Evolutionary conservation across 2,888 invertebrate species (phyloP).

Genomic region (Diarsia brunnea): DNA sequence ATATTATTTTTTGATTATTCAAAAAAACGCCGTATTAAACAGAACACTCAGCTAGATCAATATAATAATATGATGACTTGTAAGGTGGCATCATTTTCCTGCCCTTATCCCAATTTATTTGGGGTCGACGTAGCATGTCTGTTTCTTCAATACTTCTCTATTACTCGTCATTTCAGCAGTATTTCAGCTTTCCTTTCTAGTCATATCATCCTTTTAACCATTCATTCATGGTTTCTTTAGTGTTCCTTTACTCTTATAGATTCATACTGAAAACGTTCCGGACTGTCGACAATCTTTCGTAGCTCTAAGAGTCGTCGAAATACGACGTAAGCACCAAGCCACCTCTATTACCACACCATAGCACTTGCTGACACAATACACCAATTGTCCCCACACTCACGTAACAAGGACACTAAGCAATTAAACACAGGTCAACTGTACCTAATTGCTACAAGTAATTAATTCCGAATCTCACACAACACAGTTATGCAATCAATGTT

Average conservation of each 20-base stretch:
- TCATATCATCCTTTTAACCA: too few species aligned
- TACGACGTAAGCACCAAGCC: neutral
- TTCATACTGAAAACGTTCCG: too few species aligned
- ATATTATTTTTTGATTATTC: neutral
- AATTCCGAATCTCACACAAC: slow-evolving; percentile 41
- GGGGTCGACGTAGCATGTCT: too few species aligned
- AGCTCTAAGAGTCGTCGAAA: neutral
- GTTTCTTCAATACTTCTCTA: too few species aligned
- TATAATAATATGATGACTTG: too few species aligned
- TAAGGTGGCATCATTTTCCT: too few species aligned
- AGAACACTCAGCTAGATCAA: neutral
- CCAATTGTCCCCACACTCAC: slow-evolving; percentile 15
- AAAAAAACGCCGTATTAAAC: neutral
- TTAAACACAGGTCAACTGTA: slow-evolving; percentile 23
- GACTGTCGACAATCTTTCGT: too few species aligned
- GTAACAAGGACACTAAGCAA: slow-evolving; percentile 33
- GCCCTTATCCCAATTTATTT: too few species aligned
- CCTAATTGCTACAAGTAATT: slow-evolving; percentile 53
- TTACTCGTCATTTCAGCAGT: too few species aligned
- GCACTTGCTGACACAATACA: slow-evolving; percentile 24
- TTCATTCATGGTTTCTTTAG: too few species aligned
- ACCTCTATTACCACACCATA: neutral
- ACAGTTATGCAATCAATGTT: slow-evolving; percentile 39
- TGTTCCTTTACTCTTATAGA: too few species aligned
- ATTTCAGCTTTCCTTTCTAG: too few species aligned